Evolutionary conservation across 2,113 vertebrate species (phyloP).

Genomic region (Kryptolebias marmoratus): DNA sequence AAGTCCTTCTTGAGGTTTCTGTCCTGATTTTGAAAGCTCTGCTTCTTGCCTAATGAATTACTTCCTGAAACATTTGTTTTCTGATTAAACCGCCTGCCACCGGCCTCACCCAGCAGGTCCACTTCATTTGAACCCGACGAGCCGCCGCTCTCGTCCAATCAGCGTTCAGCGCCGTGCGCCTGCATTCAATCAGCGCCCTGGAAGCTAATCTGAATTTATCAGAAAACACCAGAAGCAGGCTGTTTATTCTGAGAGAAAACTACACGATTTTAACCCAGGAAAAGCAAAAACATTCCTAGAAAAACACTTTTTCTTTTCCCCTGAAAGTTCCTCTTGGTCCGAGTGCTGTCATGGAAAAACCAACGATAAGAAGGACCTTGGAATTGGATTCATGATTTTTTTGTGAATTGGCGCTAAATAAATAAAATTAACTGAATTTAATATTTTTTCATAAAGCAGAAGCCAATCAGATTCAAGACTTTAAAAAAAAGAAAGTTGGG

Average conservation of each 20-base stretch:
- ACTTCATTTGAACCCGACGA: conserved; percentile 23
- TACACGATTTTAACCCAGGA: not conserved
- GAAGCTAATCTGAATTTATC: conserved; percentile 26
- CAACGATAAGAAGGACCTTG: too few species aligned
- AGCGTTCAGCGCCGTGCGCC: not conserved
- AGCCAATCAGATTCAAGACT: too few species aligned
- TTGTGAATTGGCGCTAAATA: too few species aligned
- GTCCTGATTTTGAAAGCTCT: not conserved
- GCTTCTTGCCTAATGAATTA: not conserved
- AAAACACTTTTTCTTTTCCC: not conserved
- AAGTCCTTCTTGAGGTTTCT: not conserved
- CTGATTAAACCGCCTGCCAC: not conserved
- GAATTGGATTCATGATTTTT: too few species aligned
- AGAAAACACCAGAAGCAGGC: conserved; percentile 17
- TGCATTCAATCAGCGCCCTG: conserved; percentile 21
- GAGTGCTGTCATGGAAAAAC: too few species aligned
- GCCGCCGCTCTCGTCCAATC: not conserved
- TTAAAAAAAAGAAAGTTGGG: too few species aligned
- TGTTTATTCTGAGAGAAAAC: conserved; percentile 5
- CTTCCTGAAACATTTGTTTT: conserved; percentile 10
- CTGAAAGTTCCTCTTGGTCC: too few species aligned
- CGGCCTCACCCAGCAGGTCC: conserved; percentile 19
- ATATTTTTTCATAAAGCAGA: too few species aligned
- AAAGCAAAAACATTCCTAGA: not conserved
- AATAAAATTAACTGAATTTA: too few species aligned